Percentiles rank a stretch among this genome's conserved stretches.
These are phyloP conservation scores for Nipponacmea schrenckii DNA, from an alignment of 2,888 invertebrate genomes.

Conservation along the genomic window DNA sequence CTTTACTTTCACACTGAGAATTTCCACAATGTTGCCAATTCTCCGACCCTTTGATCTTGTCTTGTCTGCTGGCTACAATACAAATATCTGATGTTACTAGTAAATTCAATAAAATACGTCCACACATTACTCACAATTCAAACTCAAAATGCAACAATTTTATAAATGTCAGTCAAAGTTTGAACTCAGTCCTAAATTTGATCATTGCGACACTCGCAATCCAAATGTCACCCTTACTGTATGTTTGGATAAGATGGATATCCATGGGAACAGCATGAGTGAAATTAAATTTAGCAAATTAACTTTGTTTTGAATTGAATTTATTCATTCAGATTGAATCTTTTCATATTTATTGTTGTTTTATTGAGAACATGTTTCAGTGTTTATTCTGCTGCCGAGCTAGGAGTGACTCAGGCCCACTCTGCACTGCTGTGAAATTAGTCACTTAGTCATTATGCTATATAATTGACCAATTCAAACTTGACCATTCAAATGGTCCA, in stretches of 20 bases:
- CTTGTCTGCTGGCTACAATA: neutral
- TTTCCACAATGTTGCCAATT: slow-evolving; percentile 7
- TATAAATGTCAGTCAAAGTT: neutral
- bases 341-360: no score
- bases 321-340: no score
- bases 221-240: neutral
- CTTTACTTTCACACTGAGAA: neutral
- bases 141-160: slow-evolving; percentile 2
- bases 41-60: neutral
- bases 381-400: no score
- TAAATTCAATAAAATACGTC: slow-evolving; percentile 4
- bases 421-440: no score
- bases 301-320: no score
- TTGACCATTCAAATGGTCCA: no score
- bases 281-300: no score
- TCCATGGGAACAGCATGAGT: no score
- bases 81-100: slow-evolving; percentile 6
- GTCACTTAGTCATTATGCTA: no score
- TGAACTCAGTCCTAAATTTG: neutral
- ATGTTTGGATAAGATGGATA: neutral
- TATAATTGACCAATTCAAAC: no score
- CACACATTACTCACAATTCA: neutral
- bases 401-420: no score
- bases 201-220: neutral
- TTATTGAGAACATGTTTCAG: no score